Evolutionary conservation across 1,140 invertebrate genomes (phyloP).

Genomic region (Thaumatotibia leucotreta): DNA sequence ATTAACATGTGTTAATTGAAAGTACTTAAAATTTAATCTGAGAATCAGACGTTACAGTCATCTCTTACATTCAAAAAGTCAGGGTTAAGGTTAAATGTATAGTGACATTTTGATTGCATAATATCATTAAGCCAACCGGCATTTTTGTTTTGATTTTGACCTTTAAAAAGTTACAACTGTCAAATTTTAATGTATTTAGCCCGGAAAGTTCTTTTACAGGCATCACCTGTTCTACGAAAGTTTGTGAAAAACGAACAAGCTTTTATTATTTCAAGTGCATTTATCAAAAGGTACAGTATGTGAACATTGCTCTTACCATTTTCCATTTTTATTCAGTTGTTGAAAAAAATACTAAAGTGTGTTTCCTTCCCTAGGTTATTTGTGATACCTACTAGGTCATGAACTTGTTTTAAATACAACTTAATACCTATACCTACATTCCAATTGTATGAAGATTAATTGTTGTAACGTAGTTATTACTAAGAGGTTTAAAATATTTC

Average conservation of each 20-base stretch:
- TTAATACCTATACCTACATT: too few relatives aligned
- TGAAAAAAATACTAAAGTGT: neutral
- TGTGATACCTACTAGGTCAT: too few relatives aligned
- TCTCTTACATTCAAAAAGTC: too few relatives aligned
- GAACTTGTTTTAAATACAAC: too few relatives aligned
- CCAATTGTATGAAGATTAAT: too few relatives aligned
- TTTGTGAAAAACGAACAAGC: neutral
- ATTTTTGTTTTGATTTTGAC: neutral
- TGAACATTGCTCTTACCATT: neutral
- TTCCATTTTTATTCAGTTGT: neutral
- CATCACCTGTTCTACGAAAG: neutral
- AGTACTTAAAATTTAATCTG: too few relatives aligned
- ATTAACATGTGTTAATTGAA: too few relatives aligned
- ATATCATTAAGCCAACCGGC: neutral
- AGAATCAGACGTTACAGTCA: too few relatives aligned
- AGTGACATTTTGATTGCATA: neutral
- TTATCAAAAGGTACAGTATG: neutral
- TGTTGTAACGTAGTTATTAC: too few relatives aligned
- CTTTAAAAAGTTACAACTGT: slow-evolving; percentile 6
- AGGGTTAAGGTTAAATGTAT: neutral
- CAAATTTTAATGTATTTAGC: neutral
- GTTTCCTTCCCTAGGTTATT: too few relatives aligned
- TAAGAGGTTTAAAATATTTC: too few relatives aligned
- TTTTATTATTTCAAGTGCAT: neutral
- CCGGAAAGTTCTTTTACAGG: neutral